These are phyloP conservation scores for Porites cylindrica DNA, from an alignment of 92 coral and sea anemone species.

Conservation along the genomic window DNA sequence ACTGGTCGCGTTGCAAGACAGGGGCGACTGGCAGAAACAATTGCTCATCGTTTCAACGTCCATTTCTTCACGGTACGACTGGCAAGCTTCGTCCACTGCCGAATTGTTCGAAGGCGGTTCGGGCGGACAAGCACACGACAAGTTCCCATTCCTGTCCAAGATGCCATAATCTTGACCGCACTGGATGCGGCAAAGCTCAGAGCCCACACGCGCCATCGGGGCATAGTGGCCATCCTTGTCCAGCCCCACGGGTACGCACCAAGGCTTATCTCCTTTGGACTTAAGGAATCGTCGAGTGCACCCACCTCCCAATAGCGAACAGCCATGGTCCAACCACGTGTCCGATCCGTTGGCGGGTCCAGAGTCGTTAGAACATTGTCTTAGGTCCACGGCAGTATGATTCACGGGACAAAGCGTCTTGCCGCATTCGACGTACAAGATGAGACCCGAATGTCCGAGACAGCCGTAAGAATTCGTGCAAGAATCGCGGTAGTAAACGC, in stretches of 20 bases:
- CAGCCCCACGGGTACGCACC: slow-evolving; percentile 19
- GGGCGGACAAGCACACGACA: background rate
- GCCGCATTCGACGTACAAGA: background rate
- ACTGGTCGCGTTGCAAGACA: background rate
- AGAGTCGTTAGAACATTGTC: background rate
- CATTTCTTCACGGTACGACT: background rate
- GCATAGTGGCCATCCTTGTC: slow-evolving; percentile 4
- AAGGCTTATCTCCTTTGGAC: background rate
- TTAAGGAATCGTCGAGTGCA: slow-evolving; percentile 7
- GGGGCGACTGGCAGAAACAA: background rate
- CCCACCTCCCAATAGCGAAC: slow-evolving; percentile 2
- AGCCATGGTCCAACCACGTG: background rate
- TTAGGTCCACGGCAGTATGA: slow-evolving; percentile 16
- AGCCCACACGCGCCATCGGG: slow-evolving; percentile 1
- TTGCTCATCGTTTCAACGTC: background rate
- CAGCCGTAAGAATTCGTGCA: background rate
- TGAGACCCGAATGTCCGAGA: slow-evolving; percentile 6
- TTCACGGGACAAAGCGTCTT: background rate
- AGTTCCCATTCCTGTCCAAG: background rate
- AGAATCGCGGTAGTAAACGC: background rate
- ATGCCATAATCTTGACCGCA: slow-evolving; percentile 27
- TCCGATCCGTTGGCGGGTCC: slow-evolving; percentile 7
- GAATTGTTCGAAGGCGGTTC: background rate
- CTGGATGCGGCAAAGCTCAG: slow-evolving; percentile 1
- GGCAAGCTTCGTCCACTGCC: background rate